These are phyloP conservation scores for Hafferia zeledoni DNA, from an alignment of 2,797 vertebrate genomes.

Conservation along the genomic window DNA sequence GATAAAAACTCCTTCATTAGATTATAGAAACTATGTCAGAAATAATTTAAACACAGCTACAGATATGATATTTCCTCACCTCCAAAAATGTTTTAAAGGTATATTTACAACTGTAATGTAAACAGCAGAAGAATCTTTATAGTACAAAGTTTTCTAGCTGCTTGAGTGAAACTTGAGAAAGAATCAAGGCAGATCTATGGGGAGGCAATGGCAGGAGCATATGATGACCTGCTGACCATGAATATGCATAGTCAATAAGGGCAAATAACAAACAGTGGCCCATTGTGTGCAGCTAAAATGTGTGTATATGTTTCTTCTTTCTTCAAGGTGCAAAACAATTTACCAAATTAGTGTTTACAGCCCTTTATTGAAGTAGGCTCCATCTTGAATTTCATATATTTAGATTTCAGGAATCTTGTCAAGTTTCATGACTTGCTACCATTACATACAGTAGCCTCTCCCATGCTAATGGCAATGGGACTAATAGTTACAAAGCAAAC, in stretches of 20 bases:
- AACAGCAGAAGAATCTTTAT: background rate
- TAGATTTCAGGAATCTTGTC: background rate
- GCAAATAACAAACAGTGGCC: background rate
- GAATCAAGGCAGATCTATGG: background rate
- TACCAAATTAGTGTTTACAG: background rate
- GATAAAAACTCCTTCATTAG: background rate
- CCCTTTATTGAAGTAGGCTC: background rate
- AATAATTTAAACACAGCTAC: background rate
- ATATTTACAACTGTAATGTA: background rate
- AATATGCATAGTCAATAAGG: background rate
- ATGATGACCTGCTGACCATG: background rate
- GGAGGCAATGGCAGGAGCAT: background rate
- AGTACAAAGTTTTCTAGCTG: background rate
- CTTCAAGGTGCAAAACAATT: background rate
- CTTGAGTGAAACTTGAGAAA: rapidly evolving
- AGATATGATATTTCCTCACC: background rate
- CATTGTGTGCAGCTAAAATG: background rate
- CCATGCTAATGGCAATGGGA: background rate
- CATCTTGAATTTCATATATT: background rate
- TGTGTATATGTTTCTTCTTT: background rate
- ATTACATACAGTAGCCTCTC: background rate
- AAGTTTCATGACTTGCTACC: background rate
- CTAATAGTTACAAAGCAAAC: background rate
- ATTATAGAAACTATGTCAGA: background rate
- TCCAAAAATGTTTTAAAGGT: background rate